These are phyloP conservation scores for Tretioscincus oriximinensis DNA, from an alignment of 2,113 vertebrate genomes.

Conservation along the genomic window DNA sequence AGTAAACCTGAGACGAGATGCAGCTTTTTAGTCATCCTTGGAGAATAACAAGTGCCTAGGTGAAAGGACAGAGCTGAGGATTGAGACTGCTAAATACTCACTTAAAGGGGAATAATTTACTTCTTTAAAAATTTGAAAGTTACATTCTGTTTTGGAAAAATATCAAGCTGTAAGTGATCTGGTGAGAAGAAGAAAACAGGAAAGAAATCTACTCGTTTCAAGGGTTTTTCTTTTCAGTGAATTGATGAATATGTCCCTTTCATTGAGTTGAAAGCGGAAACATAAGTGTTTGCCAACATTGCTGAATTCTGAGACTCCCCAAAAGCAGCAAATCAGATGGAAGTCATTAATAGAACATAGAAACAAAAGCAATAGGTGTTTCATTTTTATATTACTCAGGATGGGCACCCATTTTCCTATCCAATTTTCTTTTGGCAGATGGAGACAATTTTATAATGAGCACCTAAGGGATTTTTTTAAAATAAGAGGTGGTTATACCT, in stretches of 20 bases:
- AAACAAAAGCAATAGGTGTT: conserved; percentile 45
- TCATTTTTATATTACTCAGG: conserved; percentile 31
- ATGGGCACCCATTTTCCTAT: neutral
- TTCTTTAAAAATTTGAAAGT: conserved; percentile 21
- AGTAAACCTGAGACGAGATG: conserved; percentile 16
- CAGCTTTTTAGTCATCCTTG: conserved; percentile 24
- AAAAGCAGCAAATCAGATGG: conserved; percentile 34
- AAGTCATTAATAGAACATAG: conserved; percentile 23
- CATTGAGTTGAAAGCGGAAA: neutral
- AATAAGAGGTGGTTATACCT: neutral
- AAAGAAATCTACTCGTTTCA: neutral
- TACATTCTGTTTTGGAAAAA: conserved; percentile 28
- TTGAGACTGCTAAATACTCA: conserved; percentile 33
- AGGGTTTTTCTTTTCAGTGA: conserved; percentile 23
- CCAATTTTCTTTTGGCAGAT: conserved; percentile 21
- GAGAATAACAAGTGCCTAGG: conserved; percentile 31
- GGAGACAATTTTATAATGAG: conserved; percentile 2
- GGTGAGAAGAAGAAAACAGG: neutral
- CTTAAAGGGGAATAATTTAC: conserved; percentile 22
- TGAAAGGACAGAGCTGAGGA: conserved; percentile 28
- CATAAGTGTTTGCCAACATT: conserved; percentile 13
- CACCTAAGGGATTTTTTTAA: neutral
- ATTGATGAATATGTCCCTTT: conserved; percentile 16
- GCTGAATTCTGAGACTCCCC: neutral
- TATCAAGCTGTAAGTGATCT: conserved; percentile 41